A percentile compares a stretch with the other conserved stretches of the same genome.
Evolutionary conservation across 1,140 invertebrate species (phyloP).

Genomic region (Cydia strobilella): DNA sequence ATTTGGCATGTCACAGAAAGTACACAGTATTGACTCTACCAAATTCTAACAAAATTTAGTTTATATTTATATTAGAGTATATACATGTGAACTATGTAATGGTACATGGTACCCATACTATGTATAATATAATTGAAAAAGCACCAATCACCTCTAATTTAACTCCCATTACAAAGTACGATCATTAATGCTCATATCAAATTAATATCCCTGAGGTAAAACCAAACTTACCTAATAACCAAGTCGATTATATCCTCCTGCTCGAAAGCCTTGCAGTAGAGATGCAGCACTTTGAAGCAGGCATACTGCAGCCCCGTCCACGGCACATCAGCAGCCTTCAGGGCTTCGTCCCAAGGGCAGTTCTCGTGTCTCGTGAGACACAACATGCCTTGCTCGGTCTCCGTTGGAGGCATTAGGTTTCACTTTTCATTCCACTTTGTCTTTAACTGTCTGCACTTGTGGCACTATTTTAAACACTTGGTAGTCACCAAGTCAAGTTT

Average conservation of each 20-base stretch:
- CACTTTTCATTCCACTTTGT: conserved; percentile 13
- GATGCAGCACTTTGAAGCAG: conserved; percentile 88
- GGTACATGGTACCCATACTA: too few relatives aligned
- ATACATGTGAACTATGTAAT: too few relatives aligned
- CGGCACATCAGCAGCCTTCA: conserved; percentile 81
- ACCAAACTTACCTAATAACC: conserved; percentile 85
- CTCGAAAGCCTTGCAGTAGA: conserved; percentile 92
- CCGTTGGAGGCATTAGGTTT: conserved; percentile 68
- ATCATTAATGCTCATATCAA: background rate
- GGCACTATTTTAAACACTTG: background rate
- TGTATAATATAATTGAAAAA: too few relatives aligned
- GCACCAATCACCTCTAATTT: too few relatives aligned
- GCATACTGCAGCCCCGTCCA: conserved; percentile 90
- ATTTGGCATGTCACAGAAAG: too few relatives aligned
- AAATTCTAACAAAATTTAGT: too few relatives aligned
- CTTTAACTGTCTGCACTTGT: background rate
- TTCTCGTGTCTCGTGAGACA: conserved; percentile 81
- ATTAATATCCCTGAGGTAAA: background rate
- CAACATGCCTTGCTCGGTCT: conserved; percentile 77
- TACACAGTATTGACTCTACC: too few relatives aligned
- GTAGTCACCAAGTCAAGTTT: background rate
- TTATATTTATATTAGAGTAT: too few relatives aligned
- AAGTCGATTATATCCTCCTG: conserved; percentile 88
- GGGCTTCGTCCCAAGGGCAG: conserved; percentile 80
- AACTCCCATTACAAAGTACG: too few relatives aligned